Base-by-base conservation (phyloP, 2,888 invertebrate species). In the Drosophila niveifrons region DNA sequence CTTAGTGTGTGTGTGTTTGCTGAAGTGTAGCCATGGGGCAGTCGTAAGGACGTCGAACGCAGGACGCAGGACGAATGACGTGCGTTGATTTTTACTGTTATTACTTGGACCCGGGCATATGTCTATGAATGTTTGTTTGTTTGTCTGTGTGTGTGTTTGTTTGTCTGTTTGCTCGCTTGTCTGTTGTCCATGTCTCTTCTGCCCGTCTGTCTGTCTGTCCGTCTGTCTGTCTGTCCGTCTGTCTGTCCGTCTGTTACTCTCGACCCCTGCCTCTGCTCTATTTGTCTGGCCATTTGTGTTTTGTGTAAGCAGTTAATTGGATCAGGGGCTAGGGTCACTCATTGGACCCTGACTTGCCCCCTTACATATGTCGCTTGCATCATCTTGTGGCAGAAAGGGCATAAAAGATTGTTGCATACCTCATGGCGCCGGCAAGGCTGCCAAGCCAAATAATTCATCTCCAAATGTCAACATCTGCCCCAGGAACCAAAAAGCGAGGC, bases 291-390 rank as follows among this genome's bases (percentile, higher is more conserved):
- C 81, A 88, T 80, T 77, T 86, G 82, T 82, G 80, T 89, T 85
- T 80, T 83, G 79, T 88, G 83, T 86, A 82, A 83, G 78, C 88
- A 88, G 86, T 89, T 88, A 88, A 88, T 88, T 88, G 88, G 83
- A 88, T 88, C 88, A 88, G 89, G 76, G 70, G 66, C 77, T 51
- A 56, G 66, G 51, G 41, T 36, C 34, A 47, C 51, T 31, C 29
- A 17, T 13, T 28, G 6, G 7, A 18, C 43, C 17, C 23, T 23
- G 23, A 23, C 23, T 23, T 23, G 23, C 31, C 34, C 34, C 17
- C 51, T 6, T 2, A 2, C 7, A 18, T 9, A 1, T 15, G 17
- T 10, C n/a, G 2, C 17, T 9, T 29, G 44, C 52, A 36, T 17
- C 50, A 48, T 46, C 50, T 51, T 46, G 51, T 34, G 46, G 66